Percentiles rank a stretch among this genome's conserved stretches.
These are phyloP conservation scores for Podotricha telesiphe DNA, from an alignment of 2,888 invertebrate genomes.

Conservation along the genomic window DNA sequence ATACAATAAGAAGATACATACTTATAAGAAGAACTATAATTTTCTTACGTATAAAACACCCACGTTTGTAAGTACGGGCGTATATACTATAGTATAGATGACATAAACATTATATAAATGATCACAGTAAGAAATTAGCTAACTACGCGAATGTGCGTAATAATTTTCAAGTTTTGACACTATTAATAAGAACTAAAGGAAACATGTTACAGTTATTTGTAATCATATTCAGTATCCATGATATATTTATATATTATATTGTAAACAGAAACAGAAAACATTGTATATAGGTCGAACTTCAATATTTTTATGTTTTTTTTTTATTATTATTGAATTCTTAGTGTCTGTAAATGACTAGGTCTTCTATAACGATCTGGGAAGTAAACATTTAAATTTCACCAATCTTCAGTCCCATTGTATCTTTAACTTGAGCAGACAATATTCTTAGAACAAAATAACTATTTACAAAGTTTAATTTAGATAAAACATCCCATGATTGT, in stretches of 20 bases:
- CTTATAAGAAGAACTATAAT: conserved; percentile 39
- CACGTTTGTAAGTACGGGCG: conserved; percentile 32
- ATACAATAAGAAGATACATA: conserved; percentile 27
- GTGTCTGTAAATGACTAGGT: conserved; percentile 36
- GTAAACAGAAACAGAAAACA: conserved; percentile 23
- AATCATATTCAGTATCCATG: conserved; percentile 1
- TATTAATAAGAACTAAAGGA: conserved; percentile 44
- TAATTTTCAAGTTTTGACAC: conserved; percentile 65
- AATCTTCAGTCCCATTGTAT: conserved; percentile 70
- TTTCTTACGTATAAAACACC: conserved; percentile 38
- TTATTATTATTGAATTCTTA: conserved; percentile 29
- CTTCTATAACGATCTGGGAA: conserved; percentile 39
- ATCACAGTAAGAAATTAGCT: conserved; percentile 80
- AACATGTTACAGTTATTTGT: conserved; percentile 30
- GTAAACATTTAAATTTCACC: conserved; percentile 39
- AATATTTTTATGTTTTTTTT: conserved; percentile 14
- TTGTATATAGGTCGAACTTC: conserved; percentile 9
- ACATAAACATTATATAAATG: conserved; percentile 66
- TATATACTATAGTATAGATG: conserved; percentile 48
- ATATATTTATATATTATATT: conserved; percentile 7
- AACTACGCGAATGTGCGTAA: conserved; percentile 81
- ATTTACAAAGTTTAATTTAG: conserved; percentile 76
- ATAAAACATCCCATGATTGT: conserved; percentile 56
- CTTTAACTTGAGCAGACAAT: conserved; percentile 81
- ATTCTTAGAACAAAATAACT: conserved; percentile 78